Percentiles rank a stretch among this genome's conserved stretches.
Evolutionary conservation across 2,888 invertebrate species (phyloP).

Genomic region (Bibio marci): DNA sequence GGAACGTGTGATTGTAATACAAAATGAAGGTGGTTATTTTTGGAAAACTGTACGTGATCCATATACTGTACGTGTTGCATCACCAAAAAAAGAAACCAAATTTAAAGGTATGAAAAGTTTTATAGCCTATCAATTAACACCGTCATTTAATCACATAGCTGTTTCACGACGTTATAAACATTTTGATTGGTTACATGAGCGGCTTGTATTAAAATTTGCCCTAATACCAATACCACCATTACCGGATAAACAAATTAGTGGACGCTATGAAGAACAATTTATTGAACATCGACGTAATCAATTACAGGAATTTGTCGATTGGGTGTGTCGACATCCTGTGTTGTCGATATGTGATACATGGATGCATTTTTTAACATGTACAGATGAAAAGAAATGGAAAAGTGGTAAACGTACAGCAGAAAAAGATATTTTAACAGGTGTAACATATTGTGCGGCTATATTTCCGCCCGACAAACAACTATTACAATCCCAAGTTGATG

Average conservation of each 20-base stretch:
- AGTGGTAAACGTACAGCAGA: constrained; percentile 89
- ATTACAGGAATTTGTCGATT: constrained; percentile 90
- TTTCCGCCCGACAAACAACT: constrained; percentile 68
- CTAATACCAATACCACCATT: constrained; percentile 90
- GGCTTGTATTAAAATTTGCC: constrained; percentile 84
- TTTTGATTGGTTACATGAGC: constrained; percentile 96
- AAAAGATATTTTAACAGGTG: constrained; percentile 77
- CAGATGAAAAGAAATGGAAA: constrained; percentile 96
- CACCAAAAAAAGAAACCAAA: constrained; percentile 95
- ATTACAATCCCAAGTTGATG: constrained; percentile 55
- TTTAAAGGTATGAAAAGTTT: constrained; percentile 94
- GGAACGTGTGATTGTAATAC: constrained; percentile 55
- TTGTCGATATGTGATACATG: constrained; percentile 82
- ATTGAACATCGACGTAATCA: constrained; percentile 88
- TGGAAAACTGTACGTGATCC: constrained; percentile 62
- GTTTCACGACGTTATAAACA: constrained; percentile 86
- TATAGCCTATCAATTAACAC: constrained; percentile 91
- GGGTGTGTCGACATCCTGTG: constrained; percentile 93
- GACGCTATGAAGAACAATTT: constrained; percentile 92
- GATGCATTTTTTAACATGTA: constrained; percentile 93
- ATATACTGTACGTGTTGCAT: constrained; percentile 75
- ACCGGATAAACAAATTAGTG: constrained; percentile 96
- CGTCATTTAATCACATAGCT: constrained; percentile 85
- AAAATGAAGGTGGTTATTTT: constrained; percentile 51
- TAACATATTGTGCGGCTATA: constrained; percentile 80